Evolutionary conservation across 2,113 vertebrate species (phyloP).

Genomic region (Numenius arquata): DNA sequence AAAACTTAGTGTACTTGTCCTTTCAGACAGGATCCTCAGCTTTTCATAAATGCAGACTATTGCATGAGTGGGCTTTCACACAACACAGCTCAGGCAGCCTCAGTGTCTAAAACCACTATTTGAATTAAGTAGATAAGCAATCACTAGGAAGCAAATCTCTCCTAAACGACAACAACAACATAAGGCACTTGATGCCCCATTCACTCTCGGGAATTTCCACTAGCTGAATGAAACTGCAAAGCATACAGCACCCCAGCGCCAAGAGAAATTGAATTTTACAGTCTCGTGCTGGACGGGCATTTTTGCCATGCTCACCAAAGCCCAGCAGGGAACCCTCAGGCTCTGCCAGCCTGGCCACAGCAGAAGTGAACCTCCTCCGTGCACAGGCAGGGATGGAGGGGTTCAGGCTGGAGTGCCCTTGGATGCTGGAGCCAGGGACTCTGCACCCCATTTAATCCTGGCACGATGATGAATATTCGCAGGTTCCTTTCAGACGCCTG

Average conservation of each 20-base stretch:
- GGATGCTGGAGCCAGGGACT: not conserved
- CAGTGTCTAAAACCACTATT: not conserved
- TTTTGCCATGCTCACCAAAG: not conserved
- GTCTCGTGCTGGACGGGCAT: not conserved
- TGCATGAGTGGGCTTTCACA: not conserved
- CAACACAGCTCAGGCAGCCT: not conserved
- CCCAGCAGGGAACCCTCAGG: not conserved
- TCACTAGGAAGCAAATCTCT: not conserved
- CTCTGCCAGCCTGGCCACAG: not conserved
- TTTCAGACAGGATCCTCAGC: not conserved
- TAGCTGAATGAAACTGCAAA: not conserved
- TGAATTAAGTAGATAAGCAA: not conserved
- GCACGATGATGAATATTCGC: not conserved
- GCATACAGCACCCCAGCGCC: not conserved
- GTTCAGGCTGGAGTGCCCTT: not conserved
- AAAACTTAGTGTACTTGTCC: not conserved
- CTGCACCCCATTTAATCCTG: not conserved
- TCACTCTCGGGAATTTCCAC: not conserved
- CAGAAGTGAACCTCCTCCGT: not conserved
- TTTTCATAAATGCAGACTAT: not conserved
- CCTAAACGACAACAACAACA: not conserved
- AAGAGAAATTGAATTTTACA: not conserved
- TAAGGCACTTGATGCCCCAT: not conserved
- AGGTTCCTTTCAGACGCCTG: not conserved
- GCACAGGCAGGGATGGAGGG: not conserved